Base-by-base conservation (phyloP, 2,888 invertebrate genomes). In the Spisula subtruncata region DNA sequence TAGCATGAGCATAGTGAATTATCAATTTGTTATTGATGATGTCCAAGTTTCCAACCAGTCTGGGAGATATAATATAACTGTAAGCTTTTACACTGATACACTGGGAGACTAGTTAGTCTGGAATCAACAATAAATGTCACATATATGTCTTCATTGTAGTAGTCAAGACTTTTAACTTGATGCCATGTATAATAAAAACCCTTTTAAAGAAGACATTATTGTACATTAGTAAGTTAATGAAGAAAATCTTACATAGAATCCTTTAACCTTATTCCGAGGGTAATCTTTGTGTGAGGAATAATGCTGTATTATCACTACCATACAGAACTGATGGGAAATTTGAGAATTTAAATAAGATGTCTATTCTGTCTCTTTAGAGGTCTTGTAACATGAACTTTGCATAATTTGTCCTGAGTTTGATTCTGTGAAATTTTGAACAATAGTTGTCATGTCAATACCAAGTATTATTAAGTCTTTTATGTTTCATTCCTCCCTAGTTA, bases 221-320 rank as follows among this genome's bases (percentile, higher is more conserved):
- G 79, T 85, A 79, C 85, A 85, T 85, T 85, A 85, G 80, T 80
- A 79, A 79, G 85, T 75, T 79, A 80, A 85, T 85, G 79, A 85
- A 85, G 54, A 54, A 79, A 41, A 29, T n/a, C 79, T 80, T 80
- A 80, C 32, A n/a, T 32, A 51, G 32, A 41, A 75, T 14, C 71
- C 48, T 46, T 79, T 75, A 84, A 79, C 51, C 71, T 79, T 51
- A 75, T 41, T 75, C 25, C 12, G n/a, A n/a, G 25, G n/a, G 60
- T 35, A 35, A 35, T 35, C 35, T 79, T 35, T 35, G 25, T 79
- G 79, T 79, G 46, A 79, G 25, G 51, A 66, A n/a, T 66, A 66
- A 25, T 66, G 25, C 12, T 66, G 60, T 25, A 25, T 66, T 5
- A 66, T 1, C 60, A 12, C 25, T 25, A 10, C n/a, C 20, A 51